These are phyloP conservation scores for Tetraodon nigroviridis DNA, from an alignment of 2,113 vertebrate genomes.

Conservation along the genomic window DNA sequence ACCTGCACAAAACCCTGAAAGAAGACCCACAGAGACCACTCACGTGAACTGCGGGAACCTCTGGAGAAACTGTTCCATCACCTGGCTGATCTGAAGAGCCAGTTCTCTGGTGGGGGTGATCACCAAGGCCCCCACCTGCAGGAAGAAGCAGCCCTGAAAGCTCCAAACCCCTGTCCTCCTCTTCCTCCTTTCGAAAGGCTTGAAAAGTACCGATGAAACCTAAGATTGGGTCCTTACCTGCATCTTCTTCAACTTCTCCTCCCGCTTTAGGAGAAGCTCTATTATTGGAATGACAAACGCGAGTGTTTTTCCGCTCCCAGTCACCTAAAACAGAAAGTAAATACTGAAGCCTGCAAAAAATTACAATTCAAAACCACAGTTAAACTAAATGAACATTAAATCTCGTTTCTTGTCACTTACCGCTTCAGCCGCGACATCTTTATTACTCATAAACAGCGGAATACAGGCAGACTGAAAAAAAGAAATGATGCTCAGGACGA, in stretches of 20 bases:
- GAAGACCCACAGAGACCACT: constrained; percentile 16
- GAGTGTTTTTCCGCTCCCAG: constrained; percentile 93
- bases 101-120: constrained; percentile 93
- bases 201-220: not conserved
- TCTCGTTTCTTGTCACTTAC: constrained; percentile 70
- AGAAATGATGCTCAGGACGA: not conserved
- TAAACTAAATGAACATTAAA: not conserved
- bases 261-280: constrained; percentile 86
- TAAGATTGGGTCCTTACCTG: constrained; percentile 72
- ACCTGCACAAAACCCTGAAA: too few relatives aligned
- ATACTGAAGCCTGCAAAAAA: not conserved
- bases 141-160: not conserved
- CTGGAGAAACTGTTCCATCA: constrained; percentile 80
- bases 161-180: too few relatives aligned
- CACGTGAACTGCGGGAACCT: constrained; percentile 88
- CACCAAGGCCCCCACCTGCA: constrained; percentile 88
- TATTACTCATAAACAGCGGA: constrained; percentile 94
- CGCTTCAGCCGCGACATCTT: constrained; percentile 93
- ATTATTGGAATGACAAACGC: constrained; percentile 92
- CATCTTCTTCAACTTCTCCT: constrained; percentile 87
- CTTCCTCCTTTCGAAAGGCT: too few relatives aligned
- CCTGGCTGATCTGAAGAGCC: constrained; percentile 90
- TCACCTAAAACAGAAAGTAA: constrained; percentile 74
- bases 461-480: constrained; percentile 84
- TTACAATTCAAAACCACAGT: too few relatives aligned